These are phyloP conservation scores for Lytechinus variegatus DNA, from an alignment of 35 echinoderm and acorn worm genomes.

Conservation along the genomic window DNA sequence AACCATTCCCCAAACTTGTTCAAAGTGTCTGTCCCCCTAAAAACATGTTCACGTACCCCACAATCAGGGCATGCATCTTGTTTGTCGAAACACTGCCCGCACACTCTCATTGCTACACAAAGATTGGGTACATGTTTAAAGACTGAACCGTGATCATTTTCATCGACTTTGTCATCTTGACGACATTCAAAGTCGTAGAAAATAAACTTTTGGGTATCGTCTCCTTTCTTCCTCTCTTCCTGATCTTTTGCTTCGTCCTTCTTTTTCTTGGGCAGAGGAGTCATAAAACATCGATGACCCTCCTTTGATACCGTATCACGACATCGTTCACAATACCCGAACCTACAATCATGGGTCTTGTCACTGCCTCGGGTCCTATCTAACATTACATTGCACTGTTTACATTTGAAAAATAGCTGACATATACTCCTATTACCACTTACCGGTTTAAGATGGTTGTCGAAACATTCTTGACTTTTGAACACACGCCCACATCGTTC, in stretches of 20 bases:
- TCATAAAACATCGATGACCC: slow-evolving; percentile 50
- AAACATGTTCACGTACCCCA: slow-evolving; percentile 51
- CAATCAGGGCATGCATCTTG: slow-evolving; percentile 45
- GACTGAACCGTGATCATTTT: not conserved
- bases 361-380: not conserved
- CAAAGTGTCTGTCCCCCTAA: slow-evolving; percentile 54
- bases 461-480: slow-evolving; percentile 49
- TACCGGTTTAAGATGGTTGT: slow-evolving; percentile 6
- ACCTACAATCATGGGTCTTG: slow-evolving; percentile 31
- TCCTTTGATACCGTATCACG: not conserved
- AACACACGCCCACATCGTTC: slow-evolving; percentile 33
- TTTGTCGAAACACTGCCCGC: slow-evolving; percentile 49
- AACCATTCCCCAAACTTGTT: slow-evolving; percentile 71
- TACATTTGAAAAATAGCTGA: slow-evolving; percentile 38
- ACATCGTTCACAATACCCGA: slow-evolving; percentile 53
- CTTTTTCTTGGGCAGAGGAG: slow-evolving; percentile 2
- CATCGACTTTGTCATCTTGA: slow-evolving; percentile 51
- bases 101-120: slow-evolving; percentile 66
- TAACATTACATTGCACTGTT: slow-evolving; percentile 25
- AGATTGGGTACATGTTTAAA: slow-evolving; percentile 68
- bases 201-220: slow-evolving; percentile 44
- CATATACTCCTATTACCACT: not conserved
- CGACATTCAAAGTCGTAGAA: slow-evolving; percentile 85
- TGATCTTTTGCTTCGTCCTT: not conserved
- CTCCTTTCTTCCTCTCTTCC: not conserved